Conservation (phyloP, 2,113 vertebrate genomes). For the Agapornis roseicollis region DNA sequence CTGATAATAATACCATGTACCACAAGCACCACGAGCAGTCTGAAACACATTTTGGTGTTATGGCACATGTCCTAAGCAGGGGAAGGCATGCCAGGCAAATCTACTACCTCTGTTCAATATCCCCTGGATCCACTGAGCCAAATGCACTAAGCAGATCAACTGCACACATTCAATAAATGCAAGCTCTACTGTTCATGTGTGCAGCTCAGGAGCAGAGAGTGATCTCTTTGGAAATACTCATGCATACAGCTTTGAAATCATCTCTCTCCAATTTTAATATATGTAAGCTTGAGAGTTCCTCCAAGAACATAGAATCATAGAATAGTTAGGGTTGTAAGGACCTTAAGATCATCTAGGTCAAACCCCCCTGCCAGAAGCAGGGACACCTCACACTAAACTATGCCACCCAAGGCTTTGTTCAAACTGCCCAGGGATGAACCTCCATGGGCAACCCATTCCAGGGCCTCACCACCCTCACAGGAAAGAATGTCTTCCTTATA, state of each 20-base stretch:
- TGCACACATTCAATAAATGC: not conserved
- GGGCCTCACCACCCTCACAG: too few species aligned
- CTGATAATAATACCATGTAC: too few species aligned
- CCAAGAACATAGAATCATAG: not conserved
- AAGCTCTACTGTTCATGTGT: rapidly evolving
- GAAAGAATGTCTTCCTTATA: too few species aligned
- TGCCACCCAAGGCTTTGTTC: too few species aligned
- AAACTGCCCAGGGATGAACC: too few species aligned
- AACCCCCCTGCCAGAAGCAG: too few species aligned
- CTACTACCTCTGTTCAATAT: not conserved
- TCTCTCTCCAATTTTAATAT: not conserved
- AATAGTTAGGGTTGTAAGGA: too few species aligned
- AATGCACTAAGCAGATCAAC: not conserved
- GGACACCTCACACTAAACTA: too few species aligned
- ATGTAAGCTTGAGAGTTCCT: not conserved
- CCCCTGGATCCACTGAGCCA: not conserved
- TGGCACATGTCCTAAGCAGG: not conserved
- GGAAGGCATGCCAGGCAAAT: too few species aligned
- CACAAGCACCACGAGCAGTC: not conserved
- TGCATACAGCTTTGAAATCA: not conserved
- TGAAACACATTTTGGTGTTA: not conserved
- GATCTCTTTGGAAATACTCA: not conserved
- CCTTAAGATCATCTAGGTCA: too few species aligned
- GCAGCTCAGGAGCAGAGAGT: not conserved
- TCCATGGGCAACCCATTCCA: too few species aligned